These are phyloP conservation scores for Drosophila subpulchrella DNA, from an alignment of 1,140 invertebrate genomes.

Conservation along the genomic window DNA sequence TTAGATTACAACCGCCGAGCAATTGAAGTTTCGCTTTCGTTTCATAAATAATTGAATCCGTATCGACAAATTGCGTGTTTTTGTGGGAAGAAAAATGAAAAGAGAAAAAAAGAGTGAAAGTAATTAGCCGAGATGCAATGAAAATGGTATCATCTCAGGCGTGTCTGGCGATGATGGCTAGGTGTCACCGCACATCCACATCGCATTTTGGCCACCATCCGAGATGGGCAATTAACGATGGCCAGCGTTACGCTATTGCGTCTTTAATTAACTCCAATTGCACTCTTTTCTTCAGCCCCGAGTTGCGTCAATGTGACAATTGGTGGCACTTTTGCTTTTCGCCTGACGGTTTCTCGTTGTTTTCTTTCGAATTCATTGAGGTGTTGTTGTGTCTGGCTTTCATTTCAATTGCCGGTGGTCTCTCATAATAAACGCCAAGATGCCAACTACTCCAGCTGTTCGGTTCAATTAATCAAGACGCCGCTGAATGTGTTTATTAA, in stretches of 20 bases:
- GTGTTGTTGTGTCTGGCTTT: constrained; percentile 46
- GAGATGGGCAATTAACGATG: constrained; percentile 56
- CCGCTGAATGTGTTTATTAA: constrained; percentile 25
- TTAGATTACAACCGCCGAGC: constrained; percentile 33
- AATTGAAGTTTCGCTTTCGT: constrained; percentile 59
- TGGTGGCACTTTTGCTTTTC: constrained; percentile 62
- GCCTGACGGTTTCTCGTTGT: constrained; percentile 8
- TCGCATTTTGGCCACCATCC: constrained; percentile 31
- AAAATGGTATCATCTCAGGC: constrained; percentile 18
- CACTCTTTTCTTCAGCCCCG: constrained; percentile 20
- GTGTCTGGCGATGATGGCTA: constrained; percentile 30
- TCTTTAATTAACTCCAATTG: constrained; percentile 80
- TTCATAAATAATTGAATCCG: constrained; percentile 52
- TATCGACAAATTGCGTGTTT: constrained; percentile 67
- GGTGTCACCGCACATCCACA: constrained; percentile 45
- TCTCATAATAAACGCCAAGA: constrained; percentile 10
- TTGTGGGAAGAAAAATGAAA: constrained; percentile 8
- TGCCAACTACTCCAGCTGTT: constrained; percentile 37
- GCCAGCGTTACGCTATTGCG: constrained; percentile 54
- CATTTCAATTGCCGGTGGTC: constrained; percentile 31
- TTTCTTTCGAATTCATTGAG: constrained; percentile 47
- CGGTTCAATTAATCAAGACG: constrained; percentile 40
- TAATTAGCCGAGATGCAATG: constrained; percentile 59
- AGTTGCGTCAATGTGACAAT: constrained; percentile 79
- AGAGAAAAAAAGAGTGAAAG: constrained; percentile 62